Evolutionary conservation across 2,797 vertebrate genomes (phyloP), one percentile per base, ranked within the genome.

Genomic region (Gadopsis marmoratus): DNA sequence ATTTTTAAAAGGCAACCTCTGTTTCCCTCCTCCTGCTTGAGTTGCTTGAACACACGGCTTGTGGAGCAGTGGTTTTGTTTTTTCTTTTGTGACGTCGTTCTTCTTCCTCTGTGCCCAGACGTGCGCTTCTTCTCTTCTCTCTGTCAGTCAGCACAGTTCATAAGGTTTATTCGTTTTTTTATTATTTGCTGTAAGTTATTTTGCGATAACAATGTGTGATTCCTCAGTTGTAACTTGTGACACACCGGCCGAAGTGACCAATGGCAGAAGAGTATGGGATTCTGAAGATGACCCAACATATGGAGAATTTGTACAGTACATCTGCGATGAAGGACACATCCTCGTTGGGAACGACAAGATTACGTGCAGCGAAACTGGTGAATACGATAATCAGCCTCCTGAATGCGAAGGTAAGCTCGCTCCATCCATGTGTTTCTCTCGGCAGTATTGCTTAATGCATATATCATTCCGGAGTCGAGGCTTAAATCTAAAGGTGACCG

Each of bases 351-450:
- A 37, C 0, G 0, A 0, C 0, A 37, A 0, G 5, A 69, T 92
- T 23, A 1, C 0, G 31, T 96, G 95, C 70, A 7, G 0, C 0
- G 73, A 85, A 33, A 2, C 5, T 2, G 88, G 93, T 2, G 0
- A 5, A 29, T 96, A 91, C 29, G 23, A 64, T 33, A 37, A 50
- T 19, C 1, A 0, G 29, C 85, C 83, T 59, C 95, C 95, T n/a
- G 1, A 39, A 47, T 96, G 95, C 68, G 7, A 60, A 85, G 83
- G 95, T 95, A 58, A 86, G 92, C 23, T 2, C 11, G 5, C 23
- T 50, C 12, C 23, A 6, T 31, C 7, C 4, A 37, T 39, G 10
- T 47, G 21, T 50, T 67, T 53, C 62, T 17, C 45, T 31, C 21
- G 17, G 33, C 23, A 21, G 26, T 51, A 74, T 47, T 3, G 2